Conservation (phyloP, 2,888 invertebrate genomes). For the Megamerina dolium region DNA sequence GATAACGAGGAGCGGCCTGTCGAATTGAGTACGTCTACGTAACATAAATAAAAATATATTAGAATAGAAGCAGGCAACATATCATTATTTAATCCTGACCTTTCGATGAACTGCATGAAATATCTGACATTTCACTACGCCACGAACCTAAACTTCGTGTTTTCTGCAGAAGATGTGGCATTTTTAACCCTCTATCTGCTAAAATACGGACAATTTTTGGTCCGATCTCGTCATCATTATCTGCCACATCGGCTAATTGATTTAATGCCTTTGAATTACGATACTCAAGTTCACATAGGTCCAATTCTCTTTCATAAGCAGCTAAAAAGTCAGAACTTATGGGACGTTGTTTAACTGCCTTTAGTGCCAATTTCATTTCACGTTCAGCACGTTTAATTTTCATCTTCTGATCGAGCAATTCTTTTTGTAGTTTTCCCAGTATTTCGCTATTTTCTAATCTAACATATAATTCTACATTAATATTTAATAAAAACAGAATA, state of each 20-base stretch:
- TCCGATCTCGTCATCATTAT: slow-evolving; percentile 32
- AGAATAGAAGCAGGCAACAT: neutral
- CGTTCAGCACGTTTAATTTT: slow-evolving; percentile 46
- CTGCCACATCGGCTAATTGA: slow-evolving; percentile 53
- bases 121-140: slow-evolving; percentile 34
- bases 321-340: slow-evolving; percentile 34
- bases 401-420: slow-evolving; percentile 40
- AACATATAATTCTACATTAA: too few species aligned
- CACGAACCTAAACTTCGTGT: slow-evolving; percentile 34
- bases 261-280: slow-evolving; percentile 55
- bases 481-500: too few species aligned
- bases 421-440: slow-evolving; percentile 39
- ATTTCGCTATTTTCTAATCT: slow-evolving; percentile 37
- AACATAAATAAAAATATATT: neutral
- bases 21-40: neutral
- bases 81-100: slow-evolving; percentile 22
- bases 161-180: slow-evolving; percentile 39
- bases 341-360: slow-evolving; percentile 33
- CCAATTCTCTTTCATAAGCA: slow-evolving; percentile 50
- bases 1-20: neutral
- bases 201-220: slow-evolving; percentile 38
- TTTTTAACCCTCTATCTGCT: slow-evolving; percentile 39
- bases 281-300: slow-evolving; percentile 55
- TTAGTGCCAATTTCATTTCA: slow-evolving; percentile 38
- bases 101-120: slow-evolving; percentile 27